Base-by-base conservation (phyloP, 2,888 invertebrate species). In the Thereva nobilitata region DNA sequence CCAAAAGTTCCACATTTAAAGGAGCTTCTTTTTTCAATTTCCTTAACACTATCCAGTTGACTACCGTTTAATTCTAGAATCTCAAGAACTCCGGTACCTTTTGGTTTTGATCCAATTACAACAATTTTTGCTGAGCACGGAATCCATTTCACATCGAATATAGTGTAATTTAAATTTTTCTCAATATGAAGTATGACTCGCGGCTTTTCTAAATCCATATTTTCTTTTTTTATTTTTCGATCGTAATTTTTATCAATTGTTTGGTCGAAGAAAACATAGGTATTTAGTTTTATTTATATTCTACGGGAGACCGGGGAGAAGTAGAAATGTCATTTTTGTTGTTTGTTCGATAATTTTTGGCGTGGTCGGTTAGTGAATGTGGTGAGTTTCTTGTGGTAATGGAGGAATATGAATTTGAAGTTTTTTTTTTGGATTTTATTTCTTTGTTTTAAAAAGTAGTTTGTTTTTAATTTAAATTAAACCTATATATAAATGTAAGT, bases 61-160 rank as follows among this genome's bases (percentile, higher is more conserved):
- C 91, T 90, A 57, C 89, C 86, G 37, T 87, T 86, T 34, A 95
- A 83, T 77, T 92, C 90, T 76, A 87, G 93, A 10, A 92, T 84
- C 81, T 96, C 91, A 66, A 96, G 82, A 35, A 92, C 86, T 0
- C 97, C 97, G 59, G 89, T 89, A 53, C 93, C 93, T 75, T 89
- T 89, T 0, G 96, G 88, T 77, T 91, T 86, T 10, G 89, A 90
- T 7, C 97, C 97, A 64, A 97, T 83, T 50, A 91, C 87, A 69
- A 95, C 89, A 81, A 97, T 93, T 81, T 95, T 96, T 0, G 97
- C 92, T 3, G 95, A 95, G 76, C 91, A 90, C 0, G 97, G 97
- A 74, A 97, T 89, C 97, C 97, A 97, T 82, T 93, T 93, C n/a
- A 90, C 87, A 76, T 97, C 97, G 78, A 93, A 95, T 35, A 95